Percentiles rank a stretch among this genome's conserved stretches.
phyloP scores from a whole-genome alignment of 2,797 vertebrate genomes.

The Trematomus bernacchii region DNA sequence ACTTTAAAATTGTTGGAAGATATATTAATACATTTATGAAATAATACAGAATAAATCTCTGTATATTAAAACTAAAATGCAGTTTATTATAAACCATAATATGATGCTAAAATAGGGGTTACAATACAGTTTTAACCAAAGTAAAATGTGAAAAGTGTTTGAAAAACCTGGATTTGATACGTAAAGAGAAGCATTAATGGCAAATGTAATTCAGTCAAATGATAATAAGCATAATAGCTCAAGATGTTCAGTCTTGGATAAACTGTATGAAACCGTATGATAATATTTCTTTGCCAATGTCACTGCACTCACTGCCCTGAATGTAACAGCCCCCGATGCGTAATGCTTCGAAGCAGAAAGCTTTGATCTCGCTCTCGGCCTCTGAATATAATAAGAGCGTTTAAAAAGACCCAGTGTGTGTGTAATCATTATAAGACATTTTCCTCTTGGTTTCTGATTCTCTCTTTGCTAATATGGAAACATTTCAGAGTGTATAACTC shows the following conservation, averaged over 20 bases:
- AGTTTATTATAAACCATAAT: neutral
- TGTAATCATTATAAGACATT: conserved; percentile 57
- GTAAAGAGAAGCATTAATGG: neutral
- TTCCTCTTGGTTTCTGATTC: conserved; percentile 36
- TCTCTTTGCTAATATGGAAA: conserved; percentile 65
- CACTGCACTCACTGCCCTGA: conserved; percentile 17
- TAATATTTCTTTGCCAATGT: conserved; percentile 24
- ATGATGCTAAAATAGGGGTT: neutral
- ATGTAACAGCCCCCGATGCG: conserved; percentile 47
- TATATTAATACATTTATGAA: neutral
- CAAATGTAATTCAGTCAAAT: neutral
- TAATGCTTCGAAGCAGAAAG: conserved; percentile 25
- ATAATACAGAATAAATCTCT: neutral
- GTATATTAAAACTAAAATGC: neutral
- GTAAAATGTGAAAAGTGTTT: no score
- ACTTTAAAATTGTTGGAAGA: neutral
- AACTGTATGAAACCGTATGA: neutral
- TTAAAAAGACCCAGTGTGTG: conserved; percentile 52
- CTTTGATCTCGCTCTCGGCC: conserved; percentile 58
- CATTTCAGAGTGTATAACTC: conserved; percentile 44
- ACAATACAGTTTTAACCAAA: neutral
- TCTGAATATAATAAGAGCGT: conserved; percentile 39
- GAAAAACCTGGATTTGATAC: neutral
- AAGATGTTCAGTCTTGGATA: neutral
- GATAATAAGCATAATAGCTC: neutral